Conservation (phyloP, 2,888 invertebrate genomes). For the Lasioglossum oenotherae region DNA sequence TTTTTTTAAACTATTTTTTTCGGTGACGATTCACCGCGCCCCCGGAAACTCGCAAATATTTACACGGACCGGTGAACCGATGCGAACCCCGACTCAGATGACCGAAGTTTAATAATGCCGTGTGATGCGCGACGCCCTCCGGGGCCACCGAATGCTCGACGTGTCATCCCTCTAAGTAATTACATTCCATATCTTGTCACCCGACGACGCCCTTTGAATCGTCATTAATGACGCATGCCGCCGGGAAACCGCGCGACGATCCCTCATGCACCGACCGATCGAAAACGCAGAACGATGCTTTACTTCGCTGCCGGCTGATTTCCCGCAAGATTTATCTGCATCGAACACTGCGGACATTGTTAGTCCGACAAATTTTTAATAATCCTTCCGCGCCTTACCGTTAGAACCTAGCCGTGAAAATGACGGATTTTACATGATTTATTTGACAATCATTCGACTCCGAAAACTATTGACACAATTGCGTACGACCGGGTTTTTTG, state of each 20-base stretch:
- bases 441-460: too few species aligned
- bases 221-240: background rate
- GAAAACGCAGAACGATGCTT: background rate
- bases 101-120: constrained; percentile 58
- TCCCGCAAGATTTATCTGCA: background rate
- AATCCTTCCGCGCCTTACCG: too few species aligned
- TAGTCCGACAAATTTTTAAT: background rate
- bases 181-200: background rate
- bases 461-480: too few species aligned
- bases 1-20: background rate
- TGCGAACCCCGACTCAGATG: constrained; percentile 24
- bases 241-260: background rate
- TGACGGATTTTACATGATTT: too few species aligned
- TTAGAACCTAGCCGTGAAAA: too few species aligned
- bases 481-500: too few species aligned
- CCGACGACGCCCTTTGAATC: background rate
- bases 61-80: constrained; percentile 46
- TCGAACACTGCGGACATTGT: background rate
- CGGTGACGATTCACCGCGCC: constrained; percentile 7
- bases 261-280: background rate
- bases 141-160: background rate
- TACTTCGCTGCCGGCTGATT: background rate
- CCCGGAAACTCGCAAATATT: constrained; percentile 55
- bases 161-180: background rate
- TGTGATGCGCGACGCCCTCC: constrained; percentile 25